Evolutionary conservation across 2,113 vertebrate genomes (phyloP).

Genomic region (Equus quagga): DNA sequence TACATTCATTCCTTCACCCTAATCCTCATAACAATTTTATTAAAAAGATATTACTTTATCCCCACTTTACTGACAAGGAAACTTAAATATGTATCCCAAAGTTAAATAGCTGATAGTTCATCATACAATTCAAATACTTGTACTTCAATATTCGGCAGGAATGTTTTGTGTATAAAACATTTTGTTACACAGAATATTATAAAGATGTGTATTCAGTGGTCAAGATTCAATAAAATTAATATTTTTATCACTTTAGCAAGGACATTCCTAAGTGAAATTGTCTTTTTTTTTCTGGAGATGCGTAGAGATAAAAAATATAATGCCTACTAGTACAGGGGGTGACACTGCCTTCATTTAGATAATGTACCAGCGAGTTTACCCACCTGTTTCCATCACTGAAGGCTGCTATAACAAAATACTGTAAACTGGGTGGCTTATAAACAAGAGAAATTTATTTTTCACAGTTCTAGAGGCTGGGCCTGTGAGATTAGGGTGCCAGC

Average conservation of each 20-base stretch:
- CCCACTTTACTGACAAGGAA: neutral
- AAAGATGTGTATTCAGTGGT: neutral
- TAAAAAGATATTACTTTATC: neutral
- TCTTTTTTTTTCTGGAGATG: neutral
- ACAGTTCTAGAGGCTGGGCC: neutral
- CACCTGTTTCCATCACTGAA: neutral
- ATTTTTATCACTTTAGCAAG: neutral
- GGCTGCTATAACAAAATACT: too few species aligned
- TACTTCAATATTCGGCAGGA: neutral
- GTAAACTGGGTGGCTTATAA: neutral
- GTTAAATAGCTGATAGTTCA: neutral
- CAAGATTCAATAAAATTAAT: neutral
- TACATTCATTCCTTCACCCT: neutral
- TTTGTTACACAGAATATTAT: too few species aligned
- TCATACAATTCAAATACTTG: neutral
- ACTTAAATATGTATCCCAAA: neutral
- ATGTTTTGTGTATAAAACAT: neutral
- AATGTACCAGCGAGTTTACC: neutral
- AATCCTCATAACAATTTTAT: neutral
- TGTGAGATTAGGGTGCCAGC: neutral
- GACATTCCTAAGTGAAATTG: neutral
- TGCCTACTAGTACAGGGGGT: neutral
- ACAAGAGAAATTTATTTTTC: neutral
- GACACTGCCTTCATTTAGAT: neutral
- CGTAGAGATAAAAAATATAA: neutral